Evolutionary conservation across 2,113 vertebrate genomes (phyloP).

Genomic region (Sturnus vulgaris): DNA sequence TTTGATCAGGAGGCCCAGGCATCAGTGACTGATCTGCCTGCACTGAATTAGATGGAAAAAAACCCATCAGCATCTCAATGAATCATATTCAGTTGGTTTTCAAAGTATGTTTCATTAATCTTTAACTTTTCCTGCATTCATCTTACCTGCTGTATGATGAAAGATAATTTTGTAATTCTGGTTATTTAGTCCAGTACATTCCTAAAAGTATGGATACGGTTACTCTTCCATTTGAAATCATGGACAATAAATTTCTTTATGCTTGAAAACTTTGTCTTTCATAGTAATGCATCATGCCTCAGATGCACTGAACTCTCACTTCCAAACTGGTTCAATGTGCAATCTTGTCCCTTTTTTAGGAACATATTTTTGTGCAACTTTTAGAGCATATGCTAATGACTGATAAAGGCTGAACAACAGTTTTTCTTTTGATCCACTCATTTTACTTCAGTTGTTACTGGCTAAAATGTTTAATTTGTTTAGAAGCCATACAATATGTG

Average conservation of each 20-base stretch:
- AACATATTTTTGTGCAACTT: background rate
- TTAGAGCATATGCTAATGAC: background rate
- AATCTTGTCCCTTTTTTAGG: background rate
- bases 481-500: background rate
- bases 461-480: background rate
- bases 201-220: background rate
- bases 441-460: background rate
- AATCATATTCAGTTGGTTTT: background rate
- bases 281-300: background rate
- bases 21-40: background rate
- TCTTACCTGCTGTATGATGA: background rate
- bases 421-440: background rate
- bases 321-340: background rate
- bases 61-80: background rate
- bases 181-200: background rate
- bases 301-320: background rate
- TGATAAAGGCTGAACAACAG: background rate
- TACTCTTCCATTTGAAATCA: background rate
- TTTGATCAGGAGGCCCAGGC: background rate
- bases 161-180: background rate
- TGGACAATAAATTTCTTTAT: accelerated
- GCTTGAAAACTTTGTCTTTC: background rate
- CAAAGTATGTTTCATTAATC: background rate
- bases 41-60: background rate
- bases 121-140: background rate